A percentile compares a stretch with the other conserved stretches of the same genome.
Conservation (phyloP, 2,888 invertebrate genomes). For the Germaria angustata region DNA sequence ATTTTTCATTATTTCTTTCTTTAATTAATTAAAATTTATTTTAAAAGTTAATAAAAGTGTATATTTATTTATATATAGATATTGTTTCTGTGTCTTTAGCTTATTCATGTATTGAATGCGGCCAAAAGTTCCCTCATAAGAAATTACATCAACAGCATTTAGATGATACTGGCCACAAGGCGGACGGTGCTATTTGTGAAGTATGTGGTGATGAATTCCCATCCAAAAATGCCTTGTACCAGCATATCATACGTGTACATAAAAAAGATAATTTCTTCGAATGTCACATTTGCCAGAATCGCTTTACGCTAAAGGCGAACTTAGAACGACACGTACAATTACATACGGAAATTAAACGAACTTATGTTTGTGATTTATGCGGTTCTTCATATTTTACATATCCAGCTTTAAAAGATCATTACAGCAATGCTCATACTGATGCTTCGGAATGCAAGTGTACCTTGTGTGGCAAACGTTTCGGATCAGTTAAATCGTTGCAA, state of each 20-base stretch:
- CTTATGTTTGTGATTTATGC: conserved; percentile 80
- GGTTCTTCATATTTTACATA: conserved; percentile 80
- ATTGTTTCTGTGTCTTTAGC: conserved; percentile 68
- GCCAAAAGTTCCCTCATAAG: conserved; percentile 77
- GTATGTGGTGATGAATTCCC: conserved; percentile 79
- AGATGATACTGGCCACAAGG: conserved; percentile 79
- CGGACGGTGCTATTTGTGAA: conserved; percentile 80
- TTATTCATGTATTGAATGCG: conserved; percentile 79
- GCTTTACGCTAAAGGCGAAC: conserved; percentile 79
- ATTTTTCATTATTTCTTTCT: background rate
- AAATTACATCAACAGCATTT: conserved; percentile 79
- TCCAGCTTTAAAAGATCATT: conserved; percentile 79
- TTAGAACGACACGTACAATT: conserved; percentile 79
- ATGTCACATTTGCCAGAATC: conserved; percentile 80
- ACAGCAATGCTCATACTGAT: conserved; percentile 79
- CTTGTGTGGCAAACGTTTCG: conserved; percentile 79
- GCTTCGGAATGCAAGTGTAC: conserved; percentile 79
- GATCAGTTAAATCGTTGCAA: conserved; percentile 78
- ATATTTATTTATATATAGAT: conserved; percentile 48
- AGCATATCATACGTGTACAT: conserved; percentile 79
- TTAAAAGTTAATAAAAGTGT: background rate
- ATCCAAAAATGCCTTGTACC: conserved; percentile 79
- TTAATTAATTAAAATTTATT: background rate
- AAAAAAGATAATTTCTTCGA: conserved; percentile 80
- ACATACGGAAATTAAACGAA: conserved; percentile 79